Percentiles rank a stretch among this genome's conserved stretches.
phyloP scores from a whole-genome alignment of 2,113 vertebrate species.

The Hoplias malabaricus region DNA sequence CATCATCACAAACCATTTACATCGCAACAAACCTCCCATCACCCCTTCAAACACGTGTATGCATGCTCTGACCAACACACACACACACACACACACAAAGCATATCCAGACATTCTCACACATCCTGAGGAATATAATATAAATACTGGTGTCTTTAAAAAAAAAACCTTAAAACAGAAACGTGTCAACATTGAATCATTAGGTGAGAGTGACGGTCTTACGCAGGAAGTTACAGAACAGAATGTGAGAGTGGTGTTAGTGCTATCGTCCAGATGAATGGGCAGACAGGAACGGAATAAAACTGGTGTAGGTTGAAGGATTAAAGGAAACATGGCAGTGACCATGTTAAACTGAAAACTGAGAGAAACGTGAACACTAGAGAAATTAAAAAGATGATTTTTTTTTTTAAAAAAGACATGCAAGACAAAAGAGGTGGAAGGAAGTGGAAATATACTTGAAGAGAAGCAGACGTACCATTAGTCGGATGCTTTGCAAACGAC shows the following conservation, averaged over 20 bases:
- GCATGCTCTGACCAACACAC: slow-evolving; percentile 1
- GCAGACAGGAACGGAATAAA: slow-evolving; percentile 45
- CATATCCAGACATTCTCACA: slow-evolving; percentile 13
- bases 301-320: slow-evolving; percentile 51
- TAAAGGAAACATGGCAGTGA: slow-evolving; percentile 59
- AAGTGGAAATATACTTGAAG: slow-evolving; percentile 79
- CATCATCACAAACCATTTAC: slow-evolving; percentile 18
- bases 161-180: slow-evolving; percentile 1
- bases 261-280: slow-evolving; percentile 60
- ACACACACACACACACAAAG: slow-evolving; percentile 23
- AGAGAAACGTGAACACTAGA: slow-evolving; percentile 55
- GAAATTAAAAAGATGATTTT: slow-evolving; percentile 40
- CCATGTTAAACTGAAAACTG: slow-evolving; percentile 50
- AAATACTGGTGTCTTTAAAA: background rate
- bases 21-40: background rate
- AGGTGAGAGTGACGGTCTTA: slow-evolving; percentile 58
- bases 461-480: slow-evolving; percentile 99
- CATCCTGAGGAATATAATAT: background rate
- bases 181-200: slow-evolving; percentile 46
- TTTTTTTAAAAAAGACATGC: slow-evolving; percentile 77
- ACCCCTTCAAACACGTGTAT: background rate
- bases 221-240: slow-evolving; percentile 63
- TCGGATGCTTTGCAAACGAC: slow-evolving; percentile 99
- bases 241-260: slow-evolving; percentile 66
- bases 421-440: slow-evolving; percentile 75